phyloP scores from a whole-genome alignment of 64 coral and sea anemone species.

The Stichodactyla helianthus region DNA sequence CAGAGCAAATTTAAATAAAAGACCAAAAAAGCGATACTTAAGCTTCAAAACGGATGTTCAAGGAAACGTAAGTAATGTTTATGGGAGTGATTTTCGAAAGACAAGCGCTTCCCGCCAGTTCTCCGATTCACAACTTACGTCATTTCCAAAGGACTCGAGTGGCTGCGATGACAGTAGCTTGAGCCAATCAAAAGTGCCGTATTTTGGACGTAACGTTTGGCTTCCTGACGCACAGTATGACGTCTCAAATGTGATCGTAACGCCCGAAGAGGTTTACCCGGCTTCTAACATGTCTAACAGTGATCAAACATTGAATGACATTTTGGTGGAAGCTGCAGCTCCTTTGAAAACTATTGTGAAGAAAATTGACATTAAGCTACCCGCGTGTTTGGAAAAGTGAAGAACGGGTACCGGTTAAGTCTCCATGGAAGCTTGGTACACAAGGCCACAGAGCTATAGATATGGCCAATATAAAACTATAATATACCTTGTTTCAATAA shows the following conservation, averaged over 20 bases:
- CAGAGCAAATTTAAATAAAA: background rate
- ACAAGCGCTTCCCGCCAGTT: background rate
- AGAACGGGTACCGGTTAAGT: background rate
- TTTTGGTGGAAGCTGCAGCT: background rate
- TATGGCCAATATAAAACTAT: too few species aligned
- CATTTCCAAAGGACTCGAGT: background rate
- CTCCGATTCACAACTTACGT: background rate
- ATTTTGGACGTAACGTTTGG: conserved; percentile 4
- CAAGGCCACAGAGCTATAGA: too few species aligned
- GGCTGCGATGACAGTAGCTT: background rate
- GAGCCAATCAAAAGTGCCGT: background rate
- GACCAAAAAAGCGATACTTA: conserved; percentile 1
- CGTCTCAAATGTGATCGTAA: background rate
- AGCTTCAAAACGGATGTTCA: conserved; percentile 8
- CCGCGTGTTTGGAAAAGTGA: background rate
- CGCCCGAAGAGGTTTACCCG: background rate
- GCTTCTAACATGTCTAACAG: background rate
- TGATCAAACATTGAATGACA: background rate
- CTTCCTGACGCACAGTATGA: background rate
- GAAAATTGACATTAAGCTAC: background rate
- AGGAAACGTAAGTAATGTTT: background rate
- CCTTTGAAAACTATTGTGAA: background rate
- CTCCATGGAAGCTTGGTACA: too few species aligned
- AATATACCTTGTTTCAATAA: too few species aligned
- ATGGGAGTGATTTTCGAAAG: background rate